Percentiles rank a stretch among this genome's conserved stretches.
phyloP scores from a whole-genome alignment of 1,140 invertebrate species.

The Ceratosolen fusciceps region DNA sequence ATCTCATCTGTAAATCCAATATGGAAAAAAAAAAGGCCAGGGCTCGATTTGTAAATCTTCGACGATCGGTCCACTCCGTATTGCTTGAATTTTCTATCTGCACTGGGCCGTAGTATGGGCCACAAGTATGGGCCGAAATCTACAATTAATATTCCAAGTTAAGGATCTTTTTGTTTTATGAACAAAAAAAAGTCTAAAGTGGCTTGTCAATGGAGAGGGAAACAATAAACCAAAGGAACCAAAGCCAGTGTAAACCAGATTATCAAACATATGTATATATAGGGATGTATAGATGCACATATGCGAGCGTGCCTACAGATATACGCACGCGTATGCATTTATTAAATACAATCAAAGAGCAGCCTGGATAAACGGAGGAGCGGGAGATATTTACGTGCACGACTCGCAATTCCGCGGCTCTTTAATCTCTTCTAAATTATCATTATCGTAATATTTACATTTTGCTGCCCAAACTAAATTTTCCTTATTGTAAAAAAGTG shows the following conservation, averaged over 20 bases:
- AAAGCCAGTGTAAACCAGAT: neutral
- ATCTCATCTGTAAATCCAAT: no score
- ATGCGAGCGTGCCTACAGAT: conserved; percentile 44
- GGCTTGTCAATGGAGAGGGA: neutral
- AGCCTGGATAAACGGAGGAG: conserved; percentile 65
- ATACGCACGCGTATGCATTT: conserved; percentile 59
- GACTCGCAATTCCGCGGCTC: conserved; percentile 52
- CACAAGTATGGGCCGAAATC: no score
- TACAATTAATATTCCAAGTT: no score
- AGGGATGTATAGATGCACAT: conserved; percentile 11
- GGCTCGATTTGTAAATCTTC: no score
- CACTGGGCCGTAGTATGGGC: no score
- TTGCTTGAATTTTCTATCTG: no score
- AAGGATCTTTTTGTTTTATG: no score
- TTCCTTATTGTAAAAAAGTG: conserved; percentile 59
- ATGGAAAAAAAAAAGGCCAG: no score
- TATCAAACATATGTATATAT: conserved; percentile 58
- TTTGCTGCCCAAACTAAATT: conserved; percentile 22
- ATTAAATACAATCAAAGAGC: conserved; percentile 69
- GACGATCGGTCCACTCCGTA: no score
- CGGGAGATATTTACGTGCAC: conserved; percentile 54
- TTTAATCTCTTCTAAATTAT: conserved; percentile 6
- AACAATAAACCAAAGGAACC: neutral
- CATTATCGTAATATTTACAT: neutral
- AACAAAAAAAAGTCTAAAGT: no score